Evolutionary conservation across 2,888 invertebrate species (phyloP).

Genomic region (Stenchaetothrips biformis): DNA sequence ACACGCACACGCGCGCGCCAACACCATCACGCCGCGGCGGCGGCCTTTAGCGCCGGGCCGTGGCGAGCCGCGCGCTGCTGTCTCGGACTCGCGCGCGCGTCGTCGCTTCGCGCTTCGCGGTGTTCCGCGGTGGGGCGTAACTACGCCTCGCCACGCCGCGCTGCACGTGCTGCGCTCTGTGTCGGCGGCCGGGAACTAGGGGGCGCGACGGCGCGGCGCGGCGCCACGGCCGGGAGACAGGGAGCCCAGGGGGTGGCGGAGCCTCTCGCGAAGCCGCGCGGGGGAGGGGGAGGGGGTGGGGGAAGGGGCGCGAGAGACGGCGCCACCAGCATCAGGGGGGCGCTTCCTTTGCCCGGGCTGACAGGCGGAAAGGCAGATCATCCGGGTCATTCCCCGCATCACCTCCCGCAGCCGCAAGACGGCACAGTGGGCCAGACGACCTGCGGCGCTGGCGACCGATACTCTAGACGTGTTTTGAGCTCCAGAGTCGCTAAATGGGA

Average conservation of each 20-base stretch:
- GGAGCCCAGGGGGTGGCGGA: not conserved
- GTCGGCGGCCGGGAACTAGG: conserved; percentile 27
- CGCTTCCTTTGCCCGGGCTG: too few relatives aligned
- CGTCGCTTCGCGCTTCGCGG: not conserved
- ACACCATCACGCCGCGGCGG: not conserved
- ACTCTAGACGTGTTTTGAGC: too few relatives aligned
- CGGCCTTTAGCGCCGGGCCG: not conserved
- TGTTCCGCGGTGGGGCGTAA: not conserved
- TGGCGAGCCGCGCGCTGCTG: not conserved
- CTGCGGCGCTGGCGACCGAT: too few relatives aligned
- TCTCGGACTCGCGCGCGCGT: not conserved
- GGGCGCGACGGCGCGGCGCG: conserved; percentile 27
- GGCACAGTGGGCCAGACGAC: too few relatives aligned
- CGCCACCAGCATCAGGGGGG: too few relatives aligned
- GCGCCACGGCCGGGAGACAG: not conserved
- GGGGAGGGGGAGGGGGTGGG: not conserved
- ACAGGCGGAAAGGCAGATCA: too few relatives aligned
- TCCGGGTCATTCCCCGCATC: too few relatives aligned
- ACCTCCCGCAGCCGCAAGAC: too few relatives aligned
- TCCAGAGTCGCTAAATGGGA: too few relatives aligned
- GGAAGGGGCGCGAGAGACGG: too few relatives aligned
- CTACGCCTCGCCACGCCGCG: not conserved
- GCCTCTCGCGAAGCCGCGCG: not conserved
- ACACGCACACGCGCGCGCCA: not conserved
- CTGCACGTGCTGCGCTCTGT: conserved; percentile 30